A percentile compares a stretch with the other conserved stretches of the same genome.
Conservation (phyloP, 1,140 invertebrate genomes). For the Monomorium pharaonis region DNA sequence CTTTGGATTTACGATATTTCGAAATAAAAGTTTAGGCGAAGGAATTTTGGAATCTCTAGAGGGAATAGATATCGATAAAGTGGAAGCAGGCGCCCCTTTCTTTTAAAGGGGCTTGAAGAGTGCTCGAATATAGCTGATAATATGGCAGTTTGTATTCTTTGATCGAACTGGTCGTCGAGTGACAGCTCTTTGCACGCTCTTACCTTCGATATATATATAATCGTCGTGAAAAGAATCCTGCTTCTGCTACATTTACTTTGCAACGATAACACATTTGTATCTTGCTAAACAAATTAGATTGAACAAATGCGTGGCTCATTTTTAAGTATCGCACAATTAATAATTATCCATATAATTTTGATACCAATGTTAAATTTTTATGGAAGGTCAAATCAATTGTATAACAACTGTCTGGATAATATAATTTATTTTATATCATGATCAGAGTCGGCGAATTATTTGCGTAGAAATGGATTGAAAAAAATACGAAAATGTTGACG, state of each 20-base stretch:
- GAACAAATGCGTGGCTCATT: background rate
- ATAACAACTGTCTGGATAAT: background rate
- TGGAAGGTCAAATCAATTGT: background rate
- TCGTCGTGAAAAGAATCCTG: slow-evolving; percentile 6
- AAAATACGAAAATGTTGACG: background rate
- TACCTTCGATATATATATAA: slow-evolving; percentile 26
- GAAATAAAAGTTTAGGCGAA: background rate
- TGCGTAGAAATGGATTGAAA: background rate
- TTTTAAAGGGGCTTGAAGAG: background rate
- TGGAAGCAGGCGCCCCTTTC: background rate
- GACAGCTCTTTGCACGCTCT: slow-evolving; percentile 27
- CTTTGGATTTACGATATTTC: background rate
- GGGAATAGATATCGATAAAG: slow-evolving; percentile 7
- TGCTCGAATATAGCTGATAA: slow-evolving; percentile 21
- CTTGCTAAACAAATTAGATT: background rate
- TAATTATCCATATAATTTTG: background rate
- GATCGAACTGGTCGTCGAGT: slow-evolving; percentile 17
- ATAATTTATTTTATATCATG: background rate
- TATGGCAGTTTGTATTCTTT: slow-evolving; percentile 45
- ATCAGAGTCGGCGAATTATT: background rate
- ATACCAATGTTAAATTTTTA: background rate
- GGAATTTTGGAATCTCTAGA: background rate
- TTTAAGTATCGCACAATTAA: background rate
- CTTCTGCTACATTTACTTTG: background rate
- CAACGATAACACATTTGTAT: background rate